Conservation (phyloP, 2,113 vertebrate genomes). For the Pavo muticus region DNA sequence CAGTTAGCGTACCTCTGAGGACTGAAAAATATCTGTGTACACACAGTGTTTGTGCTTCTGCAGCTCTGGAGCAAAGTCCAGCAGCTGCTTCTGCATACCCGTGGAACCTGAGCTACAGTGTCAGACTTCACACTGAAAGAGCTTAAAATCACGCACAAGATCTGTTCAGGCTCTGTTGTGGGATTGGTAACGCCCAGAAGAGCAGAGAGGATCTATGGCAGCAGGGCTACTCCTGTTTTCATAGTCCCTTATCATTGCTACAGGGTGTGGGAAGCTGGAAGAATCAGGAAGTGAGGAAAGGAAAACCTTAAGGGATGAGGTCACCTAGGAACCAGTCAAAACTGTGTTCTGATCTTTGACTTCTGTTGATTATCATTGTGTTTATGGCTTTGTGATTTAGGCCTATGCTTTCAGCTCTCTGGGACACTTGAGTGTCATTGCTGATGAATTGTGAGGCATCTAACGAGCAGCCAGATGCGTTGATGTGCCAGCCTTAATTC, state of each 20-base stretch:
- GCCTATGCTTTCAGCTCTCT: neutral
- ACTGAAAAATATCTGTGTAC: fast-evolving
- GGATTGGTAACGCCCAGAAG: neutral
- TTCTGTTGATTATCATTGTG: neutral
- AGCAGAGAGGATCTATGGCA: neutral
- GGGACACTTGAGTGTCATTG: neutral
- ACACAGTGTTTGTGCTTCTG: fast-evolving
- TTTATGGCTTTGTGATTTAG: neutral
- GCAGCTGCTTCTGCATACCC: neutral
- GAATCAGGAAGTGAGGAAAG: neutral
- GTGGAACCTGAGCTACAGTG: neutral
- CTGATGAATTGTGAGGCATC: neutral
- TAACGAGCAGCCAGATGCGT: neutral
- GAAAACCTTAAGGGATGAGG: neutral
- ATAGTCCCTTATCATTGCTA: neutral
- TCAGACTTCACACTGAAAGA: neutral
- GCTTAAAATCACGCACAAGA: neutral
- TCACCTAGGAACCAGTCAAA: neutral
- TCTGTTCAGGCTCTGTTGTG: neutral
- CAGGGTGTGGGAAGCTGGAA: neutral
- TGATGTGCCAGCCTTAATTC: neutral
- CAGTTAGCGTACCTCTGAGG: fast-evolving
- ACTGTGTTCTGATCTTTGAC: neutral
- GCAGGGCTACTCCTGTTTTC: neutral
- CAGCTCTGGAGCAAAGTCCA: conserved; percentile 24